These are phyloP conservation scores for Lepidonotus clava DNA, from an alignment of 2,888 invertebrate species.

Conservation along the genomic window DNA sequence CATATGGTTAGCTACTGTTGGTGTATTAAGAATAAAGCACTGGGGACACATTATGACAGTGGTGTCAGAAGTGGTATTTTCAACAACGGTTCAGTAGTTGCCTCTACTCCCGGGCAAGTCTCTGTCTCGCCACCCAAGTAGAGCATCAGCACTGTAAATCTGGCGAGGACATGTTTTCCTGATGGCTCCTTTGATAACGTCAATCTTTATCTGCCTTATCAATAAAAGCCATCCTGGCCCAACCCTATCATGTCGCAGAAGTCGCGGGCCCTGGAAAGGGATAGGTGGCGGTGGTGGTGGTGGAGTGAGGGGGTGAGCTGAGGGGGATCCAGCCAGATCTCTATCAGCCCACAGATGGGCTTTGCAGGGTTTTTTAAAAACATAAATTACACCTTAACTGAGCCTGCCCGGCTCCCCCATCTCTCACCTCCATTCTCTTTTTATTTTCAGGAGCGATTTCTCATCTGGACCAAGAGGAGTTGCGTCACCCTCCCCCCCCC, in stretches of 20 bases:
- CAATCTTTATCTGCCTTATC: constrained; percentile 28
- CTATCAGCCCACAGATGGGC: constrained; percentile 16
- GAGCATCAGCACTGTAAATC: not conserved
- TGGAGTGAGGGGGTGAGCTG: too few species aligned
- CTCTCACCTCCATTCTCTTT: not conserved
- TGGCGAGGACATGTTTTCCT: not conserved
- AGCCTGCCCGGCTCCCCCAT: not conserved
- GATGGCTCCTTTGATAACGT: constrained; percentile 23
- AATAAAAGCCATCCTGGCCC: not conserved
- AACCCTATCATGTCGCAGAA: not conserved
- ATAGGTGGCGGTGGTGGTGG: too few species aligned
- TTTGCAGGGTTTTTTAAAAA: not conserved
- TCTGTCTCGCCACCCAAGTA: not conserved
- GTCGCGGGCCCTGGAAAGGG: not conserved
- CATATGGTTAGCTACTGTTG: too few species aligned
- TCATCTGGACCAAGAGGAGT: not conserved
- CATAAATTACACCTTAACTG: not conserved
- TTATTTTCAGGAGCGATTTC: not conserved
- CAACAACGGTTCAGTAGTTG: too few species aligned
- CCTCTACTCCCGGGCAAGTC: too few species aligned
- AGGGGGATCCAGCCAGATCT: not conserved
- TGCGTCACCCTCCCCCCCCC: not conserved
- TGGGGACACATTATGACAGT: too few species aligned
- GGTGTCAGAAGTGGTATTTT: too few species aligned
- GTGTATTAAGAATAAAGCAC: too few species aligned